phyloP scores from a whole-genome alignment of 2,797 vertebrate species.

The Bucorvus abyssinicus region DNA sequence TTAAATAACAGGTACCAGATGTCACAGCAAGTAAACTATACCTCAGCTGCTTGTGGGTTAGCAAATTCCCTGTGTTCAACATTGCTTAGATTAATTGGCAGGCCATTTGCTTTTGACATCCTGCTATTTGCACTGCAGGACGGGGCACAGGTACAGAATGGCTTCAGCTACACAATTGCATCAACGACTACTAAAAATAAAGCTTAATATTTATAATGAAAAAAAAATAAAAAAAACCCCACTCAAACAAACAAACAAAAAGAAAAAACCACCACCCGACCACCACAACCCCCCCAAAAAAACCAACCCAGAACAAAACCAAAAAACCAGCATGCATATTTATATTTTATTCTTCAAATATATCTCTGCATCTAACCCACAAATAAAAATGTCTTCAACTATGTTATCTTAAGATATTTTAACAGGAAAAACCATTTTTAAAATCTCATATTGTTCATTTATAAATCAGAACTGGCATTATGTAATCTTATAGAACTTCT shows the following conservation, averaged over 20 bases:
- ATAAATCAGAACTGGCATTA: background rate
- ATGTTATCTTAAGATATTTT: background rate
- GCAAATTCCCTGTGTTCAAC: slow-evolving; percentile 22
- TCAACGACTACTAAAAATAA: background rate
- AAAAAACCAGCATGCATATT: rapidly evolving
- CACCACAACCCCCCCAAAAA: rapidly evolving
- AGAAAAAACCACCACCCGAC: background rate
- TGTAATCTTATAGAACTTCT: background rate
- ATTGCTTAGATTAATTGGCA: slow-evolving; percentile 49
- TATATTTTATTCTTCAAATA: background rate
- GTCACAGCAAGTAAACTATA: background rate
- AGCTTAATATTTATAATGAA: background rate
- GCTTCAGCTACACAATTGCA: background rate
- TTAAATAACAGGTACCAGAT: slow-evolving; percentile 28
- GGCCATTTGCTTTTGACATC: background rate
- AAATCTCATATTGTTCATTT: background rate
- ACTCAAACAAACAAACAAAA: background rate
- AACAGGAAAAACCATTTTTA: background rate
- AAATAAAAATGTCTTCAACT: background rate
- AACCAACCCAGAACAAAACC: background rate
- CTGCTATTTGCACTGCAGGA: slow-evolving; percentile 17
- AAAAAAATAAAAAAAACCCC: no score
- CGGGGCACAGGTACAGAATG: background rate
- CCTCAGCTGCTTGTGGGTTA: slow-evolving; percentile 8
- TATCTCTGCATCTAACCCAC: background rate